Evolutionary conservation across 2,113 vertebrate genomes (phyloP), one percentile per base, ranked within the genome.

Genomic region (Psittacus erithacus): DNA sequence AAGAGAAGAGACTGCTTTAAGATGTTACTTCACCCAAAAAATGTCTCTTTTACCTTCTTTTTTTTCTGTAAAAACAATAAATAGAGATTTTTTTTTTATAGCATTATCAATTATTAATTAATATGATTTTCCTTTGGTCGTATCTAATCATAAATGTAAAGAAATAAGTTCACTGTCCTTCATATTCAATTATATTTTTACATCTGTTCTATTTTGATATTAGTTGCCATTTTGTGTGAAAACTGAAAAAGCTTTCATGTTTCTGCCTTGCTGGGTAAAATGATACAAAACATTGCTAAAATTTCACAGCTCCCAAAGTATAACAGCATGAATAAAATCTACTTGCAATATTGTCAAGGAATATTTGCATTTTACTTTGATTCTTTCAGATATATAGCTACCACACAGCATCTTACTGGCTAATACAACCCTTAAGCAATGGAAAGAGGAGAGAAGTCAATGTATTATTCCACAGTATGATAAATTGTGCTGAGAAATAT

Each of bases 401-500:
- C 13, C 4, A 39, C 6, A 17, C 39, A 12, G 5, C 20, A 46
- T 46, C 50, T 67, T 46, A 68, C 14, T 18, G 75, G 27, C 31
- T 75, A 88, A 67, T 62, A 57, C 6, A 74, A 86, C 9, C 44
- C 28, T 53, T 49, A 90, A 91, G 39, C 13, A 88, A 82, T 59
- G 41, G n/a, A 52, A 92, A 94, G 5, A 69, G 6, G 10, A 28
- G 16, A 65, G 10, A 57, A 84, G 50, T 86, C 50, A 89, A 25
- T 4, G 3, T 39, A 78, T 92, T 92, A 75, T 87, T 80, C 27
- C 24, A 82, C 9, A 53, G 20, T 77, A 20, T 76, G 52, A 93
- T 74, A 92, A 87, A 97, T 79, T 77, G 31, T 65, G 68, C 17
- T 44, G 25, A 53, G 28, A 87, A 91, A 83, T 92, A 80, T 39